Base-by-base conservation (phyloP, 2,797 vertebrate species). In the Acanthurus lineatus region DNA sequence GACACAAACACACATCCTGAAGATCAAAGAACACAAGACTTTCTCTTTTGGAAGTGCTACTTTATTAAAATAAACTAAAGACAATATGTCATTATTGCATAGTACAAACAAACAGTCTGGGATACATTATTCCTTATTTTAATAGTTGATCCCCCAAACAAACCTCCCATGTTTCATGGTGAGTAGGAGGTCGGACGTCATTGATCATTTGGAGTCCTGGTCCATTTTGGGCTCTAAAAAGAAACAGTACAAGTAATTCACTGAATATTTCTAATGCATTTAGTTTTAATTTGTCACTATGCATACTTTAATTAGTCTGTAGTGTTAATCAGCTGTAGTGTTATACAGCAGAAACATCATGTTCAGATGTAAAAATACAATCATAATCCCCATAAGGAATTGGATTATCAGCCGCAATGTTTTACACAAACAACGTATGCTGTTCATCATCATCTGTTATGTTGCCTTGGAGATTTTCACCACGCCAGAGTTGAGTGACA, bases 181-280 rank as follows among this genome's bases (percentile, higher is more conserved):
- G 40, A 28, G 20, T 3, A 9, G 64, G 51, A 52, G 53, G 28
- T 9, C 4, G 12, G 58, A 15, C 3, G 63, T 74, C 63, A n/a
- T 19, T 59, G 65, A 60, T 88, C 75, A 83, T 71, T 78, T 58
- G 69, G 66, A 62, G 66, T 87, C 82, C 71, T 70, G 5, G 45
- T 83, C 83, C 77, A 70, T 9, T 45, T 79, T 7, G 0, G 81
- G 77, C 0, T 88, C 77, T 77, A 14, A 28, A 53, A 22, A 73
- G 48, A 82, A 76, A 77, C 20, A 67, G 49, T 7, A 83, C 2
- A 79, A 40, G 11, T 22, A 9, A 60, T 64, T 52, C 32, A n/a
- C 3, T n/a, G 12, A 11, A 38, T 12, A 52, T 65, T 16, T 40
- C 2, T 5, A 65, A 48, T 28, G 16, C 0, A 56, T 61, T 6